phyloP scores from a whole-genome alignment of 37 sponge, comb jelly and placozoan genomes.

The Ephydatia muelleri region DNA sequence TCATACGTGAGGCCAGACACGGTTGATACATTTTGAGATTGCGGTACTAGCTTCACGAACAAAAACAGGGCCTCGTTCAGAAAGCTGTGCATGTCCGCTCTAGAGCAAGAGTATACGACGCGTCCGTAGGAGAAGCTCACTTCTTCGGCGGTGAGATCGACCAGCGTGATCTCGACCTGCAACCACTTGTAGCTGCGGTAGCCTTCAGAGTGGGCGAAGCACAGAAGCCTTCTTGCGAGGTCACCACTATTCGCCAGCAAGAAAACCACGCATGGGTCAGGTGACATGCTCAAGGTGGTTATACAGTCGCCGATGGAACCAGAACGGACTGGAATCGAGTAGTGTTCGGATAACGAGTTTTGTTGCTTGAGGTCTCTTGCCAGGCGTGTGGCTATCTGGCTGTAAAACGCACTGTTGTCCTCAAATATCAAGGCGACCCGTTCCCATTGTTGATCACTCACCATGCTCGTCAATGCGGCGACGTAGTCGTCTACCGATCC shows the following conservation, averaged over 20 bases:
- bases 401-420: background rate
- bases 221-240: background rate
- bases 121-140: background rate
- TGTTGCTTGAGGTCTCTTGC: background rate
- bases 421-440: slow-evolving; percentile 13
- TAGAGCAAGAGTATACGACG: background rate
- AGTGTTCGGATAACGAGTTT: background rate
- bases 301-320: background rate
- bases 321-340: background rate
- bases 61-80: background rate
- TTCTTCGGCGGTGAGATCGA: background rate
- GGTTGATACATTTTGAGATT: background rate
- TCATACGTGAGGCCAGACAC: background rate
- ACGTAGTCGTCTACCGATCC: slow-evolving; percentile 14
- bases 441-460: slow-evolving; percentile 7
- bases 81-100: background rate
- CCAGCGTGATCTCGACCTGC: background rate
- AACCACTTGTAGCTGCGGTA: slow-evolving; percentile 21
- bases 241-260: background rate
- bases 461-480: background rate
- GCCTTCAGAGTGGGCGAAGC: background rate
- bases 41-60: background rate
- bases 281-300: background rate
- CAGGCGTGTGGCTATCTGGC: background rate
- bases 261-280: background rate